Evolutionary conservation across 2,888 invertebrate species (phyloP), one percentile per base, ranked within the genome.

Genomic region (Drosophila formosana): DNA sequence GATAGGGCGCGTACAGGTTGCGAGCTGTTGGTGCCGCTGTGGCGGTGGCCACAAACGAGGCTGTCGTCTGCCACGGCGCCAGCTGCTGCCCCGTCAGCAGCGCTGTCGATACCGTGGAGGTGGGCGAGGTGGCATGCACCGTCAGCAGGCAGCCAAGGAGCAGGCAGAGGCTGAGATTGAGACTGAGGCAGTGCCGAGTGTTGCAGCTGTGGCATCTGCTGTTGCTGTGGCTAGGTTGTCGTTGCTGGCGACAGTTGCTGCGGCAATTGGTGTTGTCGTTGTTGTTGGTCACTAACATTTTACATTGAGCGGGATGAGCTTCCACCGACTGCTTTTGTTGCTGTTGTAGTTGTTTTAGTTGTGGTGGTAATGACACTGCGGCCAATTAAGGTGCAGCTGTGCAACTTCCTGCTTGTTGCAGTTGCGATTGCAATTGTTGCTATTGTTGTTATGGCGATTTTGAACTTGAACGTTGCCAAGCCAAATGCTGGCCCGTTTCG

Each of bases 261-360:
- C 39, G 66, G 57, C 41, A 53, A 53, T 25, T 52, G 34, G 43
- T 64, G 37, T 88, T 74, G 90, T 89, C 67, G 90, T 78, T 67
- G 90, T 52, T 91, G 75, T 81, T 90, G 80, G 87, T 78, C 86
- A 91, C 92, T 91, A 92, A 91, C 92, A 93, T 93, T 76, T 91
- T 92, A 91, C 92, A 92, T 92, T 83, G 88, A 91, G 90, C 79
- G 69, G 51, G 72, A 66, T 69, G 75, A 69, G 75, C 58, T 58
- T 50, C 51, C 66, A 53, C 50, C 6, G 52, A 63, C 68, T 57
- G 69, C 56, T 66, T 67, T 68, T 57, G 76, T 60, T 56, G 78
- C 69, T 77, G 67, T 34, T 43, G 69, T 34, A 18, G 62, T 53
- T 18, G 64, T 18, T 18, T 1, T 18, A 18, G 18, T 18, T 18